Evolutionary conservation across 2,888 invertebrate genomes (phyloP).

Genomic region (Mallateleia sp.): DNA sequence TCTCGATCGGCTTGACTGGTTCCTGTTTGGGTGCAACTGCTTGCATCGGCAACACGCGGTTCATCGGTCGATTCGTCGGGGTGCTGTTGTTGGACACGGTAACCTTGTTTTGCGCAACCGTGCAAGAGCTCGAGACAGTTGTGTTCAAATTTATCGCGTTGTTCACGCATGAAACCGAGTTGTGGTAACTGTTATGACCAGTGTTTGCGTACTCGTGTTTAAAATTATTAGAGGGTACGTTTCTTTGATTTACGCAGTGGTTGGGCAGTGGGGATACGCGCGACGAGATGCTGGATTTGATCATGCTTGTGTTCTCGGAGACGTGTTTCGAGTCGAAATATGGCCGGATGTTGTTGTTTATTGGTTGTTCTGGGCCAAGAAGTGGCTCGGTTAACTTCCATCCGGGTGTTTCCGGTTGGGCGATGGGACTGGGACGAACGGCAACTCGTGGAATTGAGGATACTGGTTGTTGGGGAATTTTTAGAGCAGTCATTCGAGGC

Average conservation of each 20-base stretch:
- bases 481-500: slow-evolving; percentile 78
- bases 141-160: slow-evolving; percentile 77
- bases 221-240: slow-evolving; percentile 84
- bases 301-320: slow-evolving; percentile 88
- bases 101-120: slow-evolving; percentile 89
- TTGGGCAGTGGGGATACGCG: slow-evolving; percentile 86
- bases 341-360: slow-evolving; percentile 85
- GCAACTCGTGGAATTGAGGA: slow-evolving; percentile 87
- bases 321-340: slow-evolving; percentile 88
- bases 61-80: slow-evolving; percentile 92
- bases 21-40: slow-evolving; percentile 91
- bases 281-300: slow-evolving; percentile 87
- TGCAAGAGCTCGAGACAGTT: slow-evolving; percentile 88
- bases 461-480: slow-evolving; percentile 81
- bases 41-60: slow-evolving; percentile 94
- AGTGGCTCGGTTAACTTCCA: slow-evolving; percentile 86
- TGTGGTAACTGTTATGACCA: slow-evolving; percentile 84
- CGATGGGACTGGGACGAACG: slow-evolving; percentile 86
- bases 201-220: slow-evolving; percentile 84
- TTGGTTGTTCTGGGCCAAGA: slow-evolving; percentile 84
- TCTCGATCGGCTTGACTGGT: slow-evolving; percentile 85
- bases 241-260: slow-evolving; percentile 86
- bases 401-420: slow-evolving; percentile 82
- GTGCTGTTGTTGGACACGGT: slow-evolving; percentile 84
- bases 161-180: slow-evolving; percentile 76